Percentiles rank a stretch among this genome's conserved stretches.
Evolutionary conservation across 2,113 vertebrate species (phyloP).

Genomic region (Corapipo altera): DNA sequence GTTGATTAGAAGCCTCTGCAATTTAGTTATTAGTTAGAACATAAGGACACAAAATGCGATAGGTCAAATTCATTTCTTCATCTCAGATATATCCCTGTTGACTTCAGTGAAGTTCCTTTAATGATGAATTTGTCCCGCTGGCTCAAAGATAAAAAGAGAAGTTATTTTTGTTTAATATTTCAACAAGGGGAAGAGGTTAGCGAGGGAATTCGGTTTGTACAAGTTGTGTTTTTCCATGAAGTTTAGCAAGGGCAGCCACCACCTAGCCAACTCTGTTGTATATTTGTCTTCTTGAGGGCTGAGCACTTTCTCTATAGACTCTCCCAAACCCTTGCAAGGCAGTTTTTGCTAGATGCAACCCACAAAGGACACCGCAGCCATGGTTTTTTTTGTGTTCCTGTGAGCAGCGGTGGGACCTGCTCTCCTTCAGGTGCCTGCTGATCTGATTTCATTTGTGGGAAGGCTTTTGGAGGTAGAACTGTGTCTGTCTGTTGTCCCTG

Average conservation of each 20-base stretch:
- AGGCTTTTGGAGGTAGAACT: background rate
- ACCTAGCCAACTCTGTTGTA: slow-evolving; percentile 54
- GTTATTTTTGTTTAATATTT: slow-evolving; percentile 75
- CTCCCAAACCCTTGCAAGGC: slow-evolving; percentile 17
- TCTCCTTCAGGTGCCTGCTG: background rate
- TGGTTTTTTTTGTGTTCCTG: background rate
- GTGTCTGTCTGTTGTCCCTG: background rate
- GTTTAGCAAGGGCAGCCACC: slow-evolving; percentile 61
- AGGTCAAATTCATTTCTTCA: slow-evolving; percentile 55
- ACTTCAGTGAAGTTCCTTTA: slow-evolving; percentile 57
- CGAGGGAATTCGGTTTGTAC: slow-evolving; percentile 50
- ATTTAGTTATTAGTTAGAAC: slow-evolving; percentile 33
- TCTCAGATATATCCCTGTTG: slow-evolving; percentile 42
- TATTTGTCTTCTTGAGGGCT: slow-evolving; percentile 68
- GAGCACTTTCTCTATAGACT: slow-evolving; percentile 36
- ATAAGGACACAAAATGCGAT: background rate
- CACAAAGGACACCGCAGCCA: rapidly evolving
- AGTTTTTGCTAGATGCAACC: slow-evolving; percentile 4
- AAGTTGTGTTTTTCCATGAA: slow-evolving; percentile 65
- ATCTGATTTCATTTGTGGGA: background rate
- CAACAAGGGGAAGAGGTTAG: slow-evolving; percentile 72
- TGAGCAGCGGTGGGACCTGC: background rate
- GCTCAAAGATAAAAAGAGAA: slow-evolving; percentile 68
- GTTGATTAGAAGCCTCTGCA: background rate
- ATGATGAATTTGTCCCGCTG: slow-evolving; percentile 59